Evolutionary conservation across 2,113 vertebrate species (phyloP), one percentile per base, ranked within the genome.

Genomic region (Paracanthobrama guichenoti): DNA sequence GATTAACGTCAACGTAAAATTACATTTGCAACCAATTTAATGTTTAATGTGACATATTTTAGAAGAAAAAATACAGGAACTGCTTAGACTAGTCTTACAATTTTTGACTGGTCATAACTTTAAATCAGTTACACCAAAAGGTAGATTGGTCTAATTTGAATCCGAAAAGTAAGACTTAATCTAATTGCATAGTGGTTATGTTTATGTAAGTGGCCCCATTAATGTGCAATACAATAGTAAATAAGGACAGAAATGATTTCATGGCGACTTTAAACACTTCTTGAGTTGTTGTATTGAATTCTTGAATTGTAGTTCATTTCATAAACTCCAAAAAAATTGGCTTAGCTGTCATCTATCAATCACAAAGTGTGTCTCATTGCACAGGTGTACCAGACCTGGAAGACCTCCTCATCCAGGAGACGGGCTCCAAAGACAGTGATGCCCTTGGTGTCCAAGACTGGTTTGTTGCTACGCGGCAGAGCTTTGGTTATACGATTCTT

Each of bases 391-490:
- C 90, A 91, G 87, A 97, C 97, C 96, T 97, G 96, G 87, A 98
- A 98, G 73, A 96, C 95, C 88, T 96, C 96, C 67, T 96, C 95
- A 31, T 97, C 96, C 9, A 97, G 91, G 72, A 98, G 92, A 2
- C 96, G 95, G 44, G 95, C 93, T 42, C 97, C 97, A 16, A 98
- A 97, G 73, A 97, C 93, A 0, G 96, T 95, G 90, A 98, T 95
- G 64, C 97, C 97, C 1, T 90, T 95, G 78, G 94, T 96, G 90
- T 98, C 96, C 16, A 98, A 48, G 74, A 90, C 85, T 0, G 96
- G 95, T 0, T 89, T 92, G 89, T 93, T 92, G 71, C 96, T 93
- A 9, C 96, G 94, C 1, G 93, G 91, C 28, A 98, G 90, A 0
- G 94, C 84, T 28, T 92, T 93, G n/a, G 92, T 96, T 85, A 95